Evolutionary conservation across 1,140 invertebrate genomes (phyloP).

Genomic region (Drosophila chauvacae): DNA sequence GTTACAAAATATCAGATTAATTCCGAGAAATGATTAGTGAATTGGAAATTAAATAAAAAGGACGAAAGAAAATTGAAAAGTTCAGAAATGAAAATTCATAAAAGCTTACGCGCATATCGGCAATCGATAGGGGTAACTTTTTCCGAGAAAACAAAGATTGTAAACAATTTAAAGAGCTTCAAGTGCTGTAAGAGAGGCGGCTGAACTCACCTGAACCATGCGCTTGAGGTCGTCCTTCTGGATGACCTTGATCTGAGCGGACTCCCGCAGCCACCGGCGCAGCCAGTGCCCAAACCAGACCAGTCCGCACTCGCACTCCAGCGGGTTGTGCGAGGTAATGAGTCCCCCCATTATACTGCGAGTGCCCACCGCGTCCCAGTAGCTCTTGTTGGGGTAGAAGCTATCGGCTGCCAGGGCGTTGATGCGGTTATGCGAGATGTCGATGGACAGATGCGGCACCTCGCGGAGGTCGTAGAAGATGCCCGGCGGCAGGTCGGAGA

Average conservation of each 20-base stretch:
- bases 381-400: slow-evolving; percentile 92
- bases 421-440: slow-evolving; percentile 92
- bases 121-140: slow-evolving; percentile 78
- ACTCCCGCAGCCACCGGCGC: slow-evolving; percentile 92
- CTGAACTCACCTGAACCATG: slow-evolving; percentile 78
- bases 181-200: neutral
- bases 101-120: slow-evolving; percentile 82
- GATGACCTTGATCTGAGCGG: slow-evolving; percentile 85
- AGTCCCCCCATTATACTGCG: slow-evolving; percentile 89
- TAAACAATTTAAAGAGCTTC: neutral
- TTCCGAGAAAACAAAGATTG: slow-evolving; percentile 53
- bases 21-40: neutral
- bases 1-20: neutral
- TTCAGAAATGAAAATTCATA: slow-evolving; percentile 1
- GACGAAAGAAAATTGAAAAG: neutral
- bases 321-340: slow-evolving; percentile 92
- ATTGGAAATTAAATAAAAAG: neutral
- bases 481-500: slow-evolving; percentile 90
- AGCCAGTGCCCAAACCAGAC: slow-evolving; percentile 96
- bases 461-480: slow-evolving; percentile 91
- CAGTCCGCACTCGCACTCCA: slow-evolving; percentile 94
- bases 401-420: slow-evolving; percentile 91
- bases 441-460: slow-evolving; percentile 92
- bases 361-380: slow-evolving; percentile 93
- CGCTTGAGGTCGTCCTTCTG: slow-evolving; percentile 82